Evolutionary conservation across 1,140 invertebrate species (phyloP).

Genomic region (Orchestia grillus): DNA sequence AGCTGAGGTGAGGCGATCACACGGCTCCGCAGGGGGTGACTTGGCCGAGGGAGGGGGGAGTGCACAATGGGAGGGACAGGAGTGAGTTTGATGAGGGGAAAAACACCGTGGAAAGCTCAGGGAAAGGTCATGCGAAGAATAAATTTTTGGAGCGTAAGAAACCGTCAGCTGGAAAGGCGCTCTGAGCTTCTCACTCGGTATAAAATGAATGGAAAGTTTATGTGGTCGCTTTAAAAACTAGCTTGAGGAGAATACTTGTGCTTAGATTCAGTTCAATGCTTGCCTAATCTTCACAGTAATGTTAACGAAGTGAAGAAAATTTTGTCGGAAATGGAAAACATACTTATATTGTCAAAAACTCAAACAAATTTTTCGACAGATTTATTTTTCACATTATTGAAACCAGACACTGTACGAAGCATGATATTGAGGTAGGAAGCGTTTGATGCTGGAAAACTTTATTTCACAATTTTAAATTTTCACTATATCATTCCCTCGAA

Average conservation of each 20-base stretch:
- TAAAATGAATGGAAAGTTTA: neutral
- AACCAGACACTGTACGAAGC: neutral
- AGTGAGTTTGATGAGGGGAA: neutral
- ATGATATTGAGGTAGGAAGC: neutral
- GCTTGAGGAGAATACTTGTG: neutral
- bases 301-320: neutral
- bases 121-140: neutral
- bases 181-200: neutral
- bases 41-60: neutral
- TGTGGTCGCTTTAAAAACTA: neutral
- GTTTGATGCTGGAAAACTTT: neutral
- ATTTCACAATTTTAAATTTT: neutral
- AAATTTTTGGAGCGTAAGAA: neutral
- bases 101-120: neutral
- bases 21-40: conserved; percentile 14
- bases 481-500: neutral
- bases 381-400: neutral
- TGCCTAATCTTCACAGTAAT: neutral
- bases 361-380: neutral
- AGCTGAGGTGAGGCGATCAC: conserved; percentile 17
- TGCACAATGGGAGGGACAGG: neutral
- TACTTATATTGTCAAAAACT: neutral
- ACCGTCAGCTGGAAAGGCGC: neutral
- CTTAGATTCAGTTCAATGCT: neutral
- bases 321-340: neutral